Base-by-base conservation (phyloP, 2,888 invertebrate genomes). In the Hypselothyrea guttata region DNA sequence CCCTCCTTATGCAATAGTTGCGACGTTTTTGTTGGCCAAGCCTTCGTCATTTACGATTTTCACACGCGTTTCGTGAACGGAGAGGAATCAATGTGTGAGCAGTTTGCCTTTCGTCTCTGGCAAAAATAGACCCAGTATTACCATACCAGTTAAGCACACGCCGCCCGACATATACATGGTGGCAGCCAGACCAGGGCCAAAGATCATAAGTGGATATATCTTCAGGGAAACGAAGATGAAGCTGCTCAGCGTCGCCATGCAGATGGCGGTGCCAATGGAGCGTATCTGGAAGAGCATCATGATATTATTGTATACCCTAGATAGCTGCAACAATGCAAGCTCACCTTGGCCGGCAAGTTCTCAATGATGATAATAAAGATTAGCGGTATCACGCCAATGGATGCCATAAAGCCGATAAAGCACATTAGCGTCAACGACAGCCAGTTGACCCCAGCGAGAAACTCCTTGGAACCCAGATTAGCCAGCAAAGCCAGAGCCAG, bases 71-170 rank as follows among this genome's bases (percentile, higher is more conserved):
- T 13, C 38, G n/a, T 7, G n/a, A 9, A 16, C 13, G 30, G 34
- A 35, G 52, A 48, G 51, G 46, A 55, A 64, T 84, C 71, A 81
- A 53, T 85, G 56, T 56, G 81, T 75, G 57, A 89, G 53, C 41
- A 74, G 72, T 59, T 83, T 86, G 35, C 88, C 87, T 65, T 88
- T 89, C 28, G 89, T 89, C 66, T 89, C 89, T 4, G 83, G 76
- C 38, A 90, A 55, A 63, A 64, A 84, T n/a, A 86, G 38, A 1
- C 83, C 59, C 42, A 88, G 45, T 47, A 87, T 86, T 28, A 83
- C 44, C 12, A 84, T 77, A 30, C 88, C 88, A 4, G 86, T 44
- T 12, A 55, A 49, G 42, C 86, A 81, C 41, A 76, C 63, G 1
- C 64, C 37, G 9, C 76, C 75, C 41, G 86, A 88, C 15, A 76